A percentile compares a stretch with the other conserved stretches of the same genome.
Evolutionary conservation across 2,888 invertebrate genomes (phyloP).

Genomic region (Nematopogon swammerdamellus): DNA sequence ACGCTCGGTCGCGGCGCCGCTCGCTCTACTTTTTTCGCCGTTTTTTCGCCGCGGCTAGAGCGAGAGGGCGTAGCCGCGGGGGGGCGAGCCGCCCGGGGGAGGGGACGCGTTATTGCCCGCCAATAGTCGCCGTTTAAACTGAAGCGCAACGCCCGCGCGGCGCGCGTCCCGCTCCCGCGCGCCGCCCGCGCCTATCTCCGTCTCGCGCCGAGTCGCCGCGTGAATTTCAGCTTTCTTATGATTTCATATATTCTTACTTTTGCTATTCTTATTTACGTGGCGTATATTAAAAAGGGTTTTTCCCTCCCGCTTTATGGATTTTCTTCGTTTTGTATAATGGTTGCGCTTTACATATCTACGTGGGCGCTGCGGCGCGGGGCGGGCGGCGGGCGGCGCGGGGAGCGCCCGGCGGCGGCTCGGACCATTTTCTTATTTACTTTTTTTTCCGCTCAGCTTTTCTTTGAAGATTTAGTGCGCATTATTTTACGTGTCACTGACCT

Average conservation of each 20-base stretch:
- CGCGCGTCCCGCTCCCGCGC: conserved; percentile 21
- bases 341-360: conserved; percentile 33
- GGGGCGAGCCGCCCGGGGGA: conserved; percentile 41
- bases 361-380: neutral
- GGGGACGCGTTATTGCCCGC: conserved; percentile 20
- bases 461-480: too few relatives aligned
- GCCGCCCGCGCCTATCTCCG: conserved; percentile 14
- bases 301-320: conserved; percentile 52
- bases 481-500: too few relatives aligned
- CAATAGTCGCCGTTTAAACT: conserved; percentile 25
- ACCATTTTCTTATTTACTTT: neutral
- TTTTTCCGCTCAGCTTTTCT: neutral
- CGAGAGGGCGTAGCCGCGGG: conserved; percentile 20
- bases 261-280: conserved; percentile 46
- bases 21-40: conserved; percentile 30
- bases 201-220: conserved; percentile 18
- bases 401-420: neutral
- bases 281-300: conserved; percentile 58
- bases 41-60: conserved; percentile 25
- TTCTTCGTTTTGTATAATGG: conserved; percentile 23
- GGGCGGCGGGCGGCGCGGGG: neutral
- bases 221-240: conserved; percentile 13
- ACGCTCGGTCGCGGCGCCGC: conserved; percentile 41
- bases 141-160: conserved; percentile 17
- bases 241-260: conserved; percentile 10